Percentiles rank a stretch among this genome's conserved stretches.
Evolutionary conservation across 2,888 invertebrate genomes (phyloP).

Genomic region (Chrysodeixis includens): DNA sequence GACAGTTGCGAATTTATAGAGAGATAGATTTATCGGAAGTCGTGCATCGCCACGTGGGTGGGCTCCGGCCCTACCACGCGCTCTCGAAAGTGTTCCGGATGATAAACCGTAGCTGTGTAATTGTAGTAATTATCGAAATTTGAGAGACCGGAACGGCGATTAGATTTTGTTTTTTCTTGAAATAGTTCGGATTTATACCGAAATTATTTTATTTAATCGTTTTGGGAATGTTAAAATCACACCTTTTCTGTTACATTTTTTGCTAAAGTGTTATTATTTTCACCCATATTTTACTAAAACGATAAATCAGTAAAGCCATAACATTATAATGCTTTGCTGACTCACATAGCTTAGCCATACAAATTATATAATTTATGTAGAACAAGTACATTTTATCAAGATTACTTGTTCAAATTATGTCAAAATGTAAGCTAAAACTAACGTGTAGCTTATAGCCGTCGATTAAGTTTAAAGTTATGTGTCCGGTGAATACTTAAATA

Average conservation of each 20-base stretch:
- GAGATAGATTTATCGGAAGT: slow-evolving; percentile 71
- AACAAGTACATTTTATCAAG: slow-evolving; percentile 40
- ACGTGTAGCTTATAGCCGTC: slow-evolving; percentile 32
- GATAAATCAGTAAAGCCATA: background rate
- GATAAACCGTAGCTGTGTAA: slow-evolving; percentile 9
- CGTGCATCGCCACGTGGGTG: slow-evolving; percentile 78
- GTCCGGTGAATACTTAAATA: slow-evolving; percentile 48
- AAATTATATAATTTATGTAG: slow-evolving; percentile 32
- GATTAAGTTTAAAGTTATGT: slow-evolving; percentile 50
- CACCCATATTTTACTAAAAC: background rate
- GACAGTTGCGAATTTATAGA: slow-evolving; percentile 68
- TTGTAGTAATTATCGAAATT: background rate
- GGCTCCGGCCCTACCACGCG: slow-evolving; percentile 55
- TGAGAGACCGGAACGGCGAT: background rate
- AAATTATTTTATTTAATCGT: background rate
- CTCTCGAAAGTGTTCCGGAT: slow-evolving; percentile 39
- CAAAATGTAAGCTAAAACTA: slow-evolving; percentile 29
- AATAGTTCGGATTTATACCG: background rate
- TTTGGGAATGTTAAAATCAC: too few relatives aligned
- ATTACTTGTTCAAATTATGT: slow-evolving; percentile 35
- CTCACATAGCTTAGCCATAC: slow-evolving; percentile 12
- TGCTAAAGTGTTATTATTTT: too few relatives aligned
- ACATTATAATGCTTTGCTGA: background rate
- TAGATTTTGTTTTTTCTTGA: background rate
- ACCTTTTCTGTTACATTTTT: too few relatives aligned